Evolutionary conservation across 1,140 invertebrate genomes (phyloP), one percentile per base, ranked within the genome.

Genomic region (Thalassaphorura encarpata): DNA sequence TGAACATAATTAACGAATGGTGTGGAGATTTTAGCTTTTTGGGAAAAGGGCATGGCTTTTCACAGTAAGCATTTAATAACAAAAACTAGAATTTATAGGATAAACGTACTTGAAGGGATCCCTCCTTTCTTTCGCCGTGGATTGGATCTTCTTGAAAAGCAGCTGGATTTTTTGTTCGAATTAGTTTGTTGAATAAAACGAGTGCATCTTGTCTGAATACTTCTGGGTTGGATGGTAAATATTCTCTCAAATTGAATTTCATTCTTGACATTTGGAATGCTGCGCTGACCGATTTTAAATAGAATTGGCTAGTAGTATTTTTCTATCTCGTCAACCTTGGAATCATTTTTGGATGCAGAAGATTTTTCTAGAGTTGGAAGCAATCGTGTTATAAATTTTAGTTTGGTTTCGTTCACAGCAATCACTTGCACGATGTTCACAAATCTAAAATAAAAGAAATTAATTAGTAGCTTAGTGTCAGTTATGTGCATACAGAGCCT

Each of bases 161-260:
- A 4, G 82, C 80, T 4, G 83, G 75, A 72, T 85, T 83, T 72
- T 86, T 87, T 43, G 84, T 87, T 49, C 84, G 78, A 69, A 87
- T 84, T 53, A 87, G 74, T 72, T 85, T 86, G 56, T 80, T 78
- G 66, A 84, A 81, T 58, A 87, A 72, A 60, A 82, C 76, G 61
- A 85, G 73, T 53, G 81, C 78, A 51, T 77, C 73, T 41, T 73
- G 68, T 26, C 70, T 69, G 51, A 76, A 64, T 53, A 72, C 72
- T 46, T 80, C 77, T 33, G 72, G 71, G 61, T 80, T 77, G 62
- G 58, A 56, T n/a, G 62, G 62, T 6, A 66, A 47, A 50, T 55
- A 63, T 47, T 58, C 52, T 11, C 36, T 33, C 23, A 64, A 27
- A n/a, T 58, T 64, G 24, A 53, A 8, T 19, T 47, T 47, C 45